Base-by-base conservation (phyloP, 1,140 invertebrate genomes). In the Mycetomoellerius zeteki region DNA sequence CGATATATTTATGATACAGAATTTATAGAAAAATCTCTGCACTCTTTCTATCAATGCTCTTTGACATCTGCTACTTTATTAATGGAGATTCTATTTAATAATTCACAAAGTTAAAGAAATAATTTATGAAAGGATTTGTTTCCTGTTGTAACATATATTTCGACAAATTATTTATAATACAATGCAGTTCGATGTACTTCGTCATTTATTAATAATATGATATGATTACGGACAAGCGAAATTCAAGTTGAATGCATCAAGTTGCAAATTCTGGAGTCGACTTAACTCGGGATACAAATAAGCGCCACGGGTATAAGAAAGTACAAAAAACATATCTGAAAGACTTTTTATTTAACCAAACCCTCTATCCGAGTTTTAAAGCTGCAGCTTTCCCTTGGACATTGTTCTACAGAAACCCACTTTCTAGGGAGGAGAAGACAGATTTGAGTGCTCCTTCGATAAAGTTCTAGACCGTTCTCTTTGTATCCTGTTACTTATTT, bases 401-500 rank as follows among this genome's bases (percentile, higher is more conserved):
- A 84, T 84, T 84, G 80, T 84, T 84, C 43, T 60, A 84, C 80
- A 84, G 80, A 84, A 75, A 75, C 54, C 69, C 56, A 69, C 37
- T 84, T 84, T 73, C 19, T 37, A 27, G 54, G 37, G 8, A 73
- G 52, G 67, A 84, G 69, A 84, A 75, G 80, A 84, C 80, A 84
- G 80, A 84, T 84, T 84, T 84, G 80, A 84, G 80, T 84, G 80
- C 80, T 75, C 54, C 80, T 71, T 82, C 80, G 80, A 84, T 84
- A 75, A 84, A 84, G 80, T 84, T 84, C 56, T 54, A 60, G 54
- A 60, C 80, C 27, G 54, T 73, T 82, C 37, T 37, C 69, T 84
- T 84, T 84, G 81, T 88, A 85, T 86, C 88, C 76, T 85, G 82
- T 90, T 91, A 89, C 78, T 90, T 91, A 86, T 90, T 90, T 89